phyloP scores from a whole-genome alignment of 2,797 vertebrate species.

The Myotis pilosus region DNA sequence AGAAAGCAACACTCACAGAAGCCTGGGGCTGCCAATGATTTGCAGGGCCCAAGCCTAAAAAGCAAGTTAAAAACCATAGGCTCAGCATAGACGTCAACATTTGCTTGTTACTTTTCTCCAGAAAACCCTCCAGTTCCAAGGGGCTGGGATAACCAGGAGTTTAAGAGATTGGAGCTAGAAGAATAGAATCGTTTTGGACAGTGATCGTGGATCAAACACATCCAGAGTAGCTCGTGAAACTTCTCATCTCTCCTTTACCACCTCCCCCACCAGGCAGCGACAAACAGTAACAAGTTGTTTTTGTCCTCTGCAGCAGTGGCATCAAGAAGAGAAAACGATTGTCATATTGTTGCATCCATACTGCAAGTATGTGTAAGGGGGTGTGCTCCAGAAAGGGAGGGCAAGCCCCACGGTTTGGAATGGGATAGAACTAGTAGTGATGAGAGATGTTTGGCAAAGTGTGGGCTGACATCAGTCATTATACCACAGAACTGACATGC shows the following conservation, averaged over 20 bases:
- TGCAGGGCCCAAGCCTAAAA: slow-evolving; percentile 20
- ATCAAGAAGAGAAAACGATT: slow-evolving; percentile 74
- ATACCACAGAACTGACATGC: slow-evolving; percentile 73
- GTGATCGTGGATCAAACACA: slow-evolving; percentile 1
- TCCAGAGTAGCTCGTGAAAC: slow-evolving; percentile 16
- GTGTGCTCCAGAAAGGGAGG: slow-evolving; percentile 70
- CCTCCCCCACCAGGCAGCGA: slow-evolving; percentile 13
- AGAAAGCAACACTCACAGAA: slow-evolving; percentile 46
- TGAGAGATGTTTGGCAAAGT: slow-evolving; percentile 81
- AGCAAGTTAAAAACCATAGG: slow-evolving; percentile 53
- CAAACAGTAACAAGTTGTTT: slow-evolving; percentile 46
- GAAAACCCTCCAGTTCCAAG: neutral
- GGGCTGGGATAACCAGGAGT: slow-evolving; percentile 30
- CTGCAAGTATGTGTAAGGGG: slow-evolving; percentile 76
- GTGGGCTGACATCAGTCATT: slow-evolving; percentile 80
- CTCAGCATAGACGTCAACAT: slow-evolving; percentile 5
- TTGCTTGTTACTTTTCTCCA: slow-evolving; percentile 57
- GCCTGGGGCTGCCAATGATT: neutral
- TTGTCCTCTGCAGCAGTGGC: slow-evolving; percentile 66
- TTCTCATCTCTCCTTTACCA: slow-evolving; percentile 42
- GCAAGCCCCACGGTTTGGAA: slow-evolving; percentile 66
- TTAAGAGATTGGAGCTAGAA: slow-evolving; percentile 8
- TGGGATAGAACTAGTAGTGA: slow-evolving; percentile 73
- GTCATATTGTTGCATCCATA: slow-evolving; percentile 76
- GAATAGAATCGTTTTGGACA: slow-evolving; percentile 16